phyloP scores from a whole-genome alignment of 2,888 invertebrate species.

The Bugulina stolonifera region DNA sequence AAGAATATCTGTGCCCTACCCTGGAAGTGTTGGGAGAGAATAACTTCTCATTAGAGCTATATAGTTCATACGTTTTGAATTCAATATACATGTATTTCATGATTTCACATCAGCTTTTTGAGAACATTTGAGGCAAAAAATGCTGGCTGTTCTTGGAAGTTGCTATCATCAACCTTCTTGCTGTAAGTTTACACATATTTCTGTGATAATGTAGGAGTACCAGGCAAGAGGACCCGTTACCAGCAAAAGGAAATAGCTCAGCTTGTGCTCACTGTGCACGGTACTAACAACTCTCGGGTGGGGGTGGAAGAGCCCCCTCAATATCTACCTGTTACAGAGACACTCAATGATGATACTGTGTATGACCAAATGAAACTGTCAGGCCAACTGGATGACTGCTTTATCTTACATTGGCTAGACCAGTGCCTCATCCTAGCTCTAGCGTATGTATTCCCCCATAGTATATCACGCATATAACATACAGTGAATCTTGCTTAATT shows the following conservation, averaged over 20 bases:
- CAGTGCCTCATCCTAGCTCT: conserved; percentile 41
- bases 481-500: no score
- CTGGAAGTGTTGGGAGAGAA: no score
- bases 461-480: background rate
- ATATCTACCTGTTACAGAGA: background rate
- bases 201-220: conserved; percentile 56
- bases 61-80: no score
- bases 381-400: conserved; percentile 53
- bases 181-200: background rate
- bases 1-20: no score
- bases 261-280: conserved; percentile 64
- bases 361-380: conserved; percentile 71
- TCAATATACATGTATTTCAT: no score
- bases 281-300: background rate
- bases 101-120: no score
- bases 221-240: conserved; percentile 84
- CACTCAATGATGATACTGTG: conserved; percentile 76
- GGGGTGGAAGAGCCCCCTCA: background rate
- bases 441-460: conserved; percentile 12
- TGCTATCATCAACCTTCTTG: no score
- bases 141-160: no score
- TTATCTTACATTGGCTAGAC: conserved; percentile 63
- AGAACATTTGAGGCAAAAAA: no score
- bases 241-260: conserved; percentile 79
- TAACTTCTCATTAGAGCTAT: no score